phyloP scores from a whole-genome alignment of 2,888 invertebrate genomes.

The Aromia moschata region DNA sequence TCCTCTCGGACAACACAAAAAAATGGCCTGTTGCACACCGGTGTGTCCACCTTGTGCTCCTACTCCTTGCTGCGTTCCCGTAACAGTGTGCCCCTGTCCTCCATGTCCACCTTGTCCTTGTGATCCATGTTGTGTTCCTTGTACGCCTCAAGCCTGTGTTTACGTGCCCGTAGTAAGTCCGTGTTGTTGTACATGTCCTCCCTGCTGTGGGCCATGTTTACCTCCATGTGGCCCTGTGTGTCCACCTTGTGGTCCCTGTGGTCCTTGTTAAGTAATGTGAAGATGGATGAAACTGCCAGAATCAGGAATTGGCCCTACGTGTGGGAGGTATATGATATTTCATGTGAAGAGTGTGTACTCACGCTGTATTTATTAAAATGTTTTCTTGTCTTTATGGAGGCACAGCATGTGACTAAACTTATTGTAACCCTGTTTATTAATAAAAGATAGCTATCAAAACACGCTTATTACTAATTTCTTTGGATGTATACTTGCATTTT shows the following conservation, averaged over 20 bases:
- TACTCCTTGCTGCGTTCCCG: constrained; percentile 36
- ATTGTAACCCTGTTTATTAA: constrained; percentile 4
- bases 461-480: not conserved
- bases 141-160: constrained; percentile 38
- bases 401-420: constrained; percentile 7
- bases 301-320: not conserved
- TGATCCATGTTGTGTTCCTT: constrained; percentile 33
- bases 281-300: not conserved
- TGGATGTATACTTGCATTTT: too few relatives aligned
- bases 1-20: not conserved
- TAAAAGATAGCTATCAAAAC: not conserved
- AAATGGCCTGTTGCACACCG: constrained; percentile 18
- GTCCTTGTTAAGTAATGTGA: not conserved
- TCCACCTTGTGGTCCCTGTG: constrained; percentile 5
- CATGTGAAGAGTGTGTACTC: not conserved
- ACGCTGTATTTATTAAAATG: not conserved
- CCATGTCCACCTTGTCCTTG: constrained; percentile 26
- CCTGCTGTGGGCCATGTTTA: constrained; percentile 14
- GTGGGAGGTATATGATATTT: not conserved
- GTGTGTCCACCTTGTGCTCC: constrained; percentile 37
- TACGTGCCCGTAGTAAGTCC: constrained; percentile 40
- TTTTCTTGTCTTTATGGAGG: not conserved
- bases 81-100: constrained; percentile 38
- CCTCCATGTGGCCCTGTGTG: constrained; percentile 15
- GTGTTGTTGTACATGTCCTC: constrained; percentile 28